Evolutionary conservation across 2,113 vertebrate genomes (phyloP), one percentile per base, ranked within the genome.

Genomic region (Pelvicachromis taeniatus): DNA sequence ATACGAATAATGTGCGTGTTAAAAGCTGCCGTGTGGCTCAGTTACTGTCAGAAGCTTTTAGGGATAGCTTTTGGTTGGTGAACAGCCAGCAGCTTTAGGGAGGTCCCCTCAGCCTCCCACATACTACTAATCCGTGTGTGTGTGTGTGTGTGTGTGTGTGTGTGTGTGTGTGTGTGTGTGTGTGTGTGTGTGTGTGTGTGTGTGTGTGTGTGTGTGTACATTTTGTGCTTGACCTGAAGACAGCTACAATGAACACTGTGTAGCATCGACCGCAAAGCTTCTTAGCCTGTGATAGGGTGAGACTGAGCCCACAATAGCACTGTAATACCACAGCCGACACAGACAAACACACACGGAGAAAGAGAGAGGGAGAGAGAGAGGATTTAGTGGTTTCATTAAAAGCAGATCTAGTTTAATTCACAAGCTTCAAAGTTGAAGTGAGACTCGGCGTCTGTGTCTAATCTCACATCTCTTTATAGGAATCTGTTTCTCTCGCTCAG

Each of bases 301-400:
- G 93, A 93, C 87, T 87, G 89, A 88, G 93, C 93, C 92, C 84
- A 95, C 92, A 95, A 95, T 95, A 94, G 92, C 91, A 89, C 91
- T 9, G 73, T 94, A 94, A 94, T 94, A 92, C 94, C 92, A 93
- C 93, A 94, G 92, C 92, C 93, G 88, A 94, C 93, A 88, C 83
- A 86, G 10, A 88, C 87, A 85, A 86, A 87, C 87, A 65, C 85
- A 80, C 83, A 87, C 52, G 40, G 85, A 81, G 65, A 82, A 52
- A 73, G 7, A 81, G 54, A 59, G n/a, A 55, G 17, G 79, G 58
- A 80, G 45, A 50, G 61, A 78, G 58, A 29, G 2, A 84, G 90
- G 93, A 93, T 89, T 94, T 94, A 89, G 91, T 77, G 73, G 89
- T 92, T 95, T 93, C 94, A 94, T 94, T 94, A 94, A 94, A 94